Conservation (phyloP, 2,797 vertebrate species). For the Urophycis tenuis region DNA sequence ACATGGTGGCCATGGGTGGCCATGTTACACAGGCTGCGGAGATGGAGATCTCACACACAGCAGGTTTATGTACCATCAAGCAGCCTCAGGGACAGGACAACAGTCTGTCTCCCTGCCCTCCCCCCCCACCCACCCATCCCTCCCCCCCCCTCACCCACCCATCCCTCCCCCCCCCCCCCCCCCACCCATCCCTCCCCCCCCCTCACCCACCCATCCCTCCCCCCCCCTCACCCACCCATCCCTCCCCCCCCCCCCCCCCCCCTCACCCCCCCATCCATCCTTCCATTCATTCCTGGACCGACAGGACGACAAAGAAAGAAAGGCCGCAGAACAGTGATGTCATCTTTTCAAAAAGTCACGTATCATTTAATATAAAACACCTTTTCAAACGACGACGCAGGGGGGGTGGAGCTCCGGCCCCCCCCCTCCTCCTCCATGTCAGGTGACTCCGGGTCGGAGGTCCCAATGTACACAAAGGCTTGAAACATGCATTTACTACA, state of each 20-base stretch:
- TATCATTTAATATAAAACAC: slow-evolving; percentile 81
- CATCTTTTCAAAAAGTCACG: slow-evolving; percentile 75
- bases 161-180: background rate
- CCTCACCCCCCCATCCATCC: background rate
- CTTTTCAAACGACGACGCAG: slow-evolving; percentile 51
- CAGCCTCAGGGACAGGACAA: background rate
- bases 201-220: background rate
- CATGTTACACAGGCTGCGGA: slow-evolving; percentile 34
- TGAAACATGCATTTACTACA: slow-evolving; percentile 78
- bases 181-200: background rate
- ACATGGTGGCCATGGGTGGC: slow-evolving; percentile 52
- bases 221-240: background rate
- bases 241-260: too few species aligned
- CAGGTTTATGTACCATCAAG: background rate
- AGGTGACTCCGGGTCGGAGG: slow-evolving; percentile 53
- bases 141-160: background rate
- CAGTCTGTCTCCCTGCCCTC: background rate
- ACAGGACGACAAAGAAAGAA: slow-evolving; percentile 21
- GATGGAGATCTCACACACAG: background rate
- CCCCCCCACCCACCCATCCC: too few species aligned
- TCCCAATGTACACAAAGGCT: slow-evolving; percentile 56
- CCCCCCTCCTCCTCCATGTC: slow-evolving; percentile 34
- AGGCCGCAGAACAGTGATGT: slow-evolving; percentile 45
- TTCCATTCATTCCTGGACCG: background rate
- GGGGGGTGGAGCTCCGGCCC: slow-evolving; percentile 12